These are phyloP conservation scores for Lycocorax pyrrhopterus DNA, from an alignment of 2,113 vertebrate genomes.

Conservation along the genomic window DNA sequence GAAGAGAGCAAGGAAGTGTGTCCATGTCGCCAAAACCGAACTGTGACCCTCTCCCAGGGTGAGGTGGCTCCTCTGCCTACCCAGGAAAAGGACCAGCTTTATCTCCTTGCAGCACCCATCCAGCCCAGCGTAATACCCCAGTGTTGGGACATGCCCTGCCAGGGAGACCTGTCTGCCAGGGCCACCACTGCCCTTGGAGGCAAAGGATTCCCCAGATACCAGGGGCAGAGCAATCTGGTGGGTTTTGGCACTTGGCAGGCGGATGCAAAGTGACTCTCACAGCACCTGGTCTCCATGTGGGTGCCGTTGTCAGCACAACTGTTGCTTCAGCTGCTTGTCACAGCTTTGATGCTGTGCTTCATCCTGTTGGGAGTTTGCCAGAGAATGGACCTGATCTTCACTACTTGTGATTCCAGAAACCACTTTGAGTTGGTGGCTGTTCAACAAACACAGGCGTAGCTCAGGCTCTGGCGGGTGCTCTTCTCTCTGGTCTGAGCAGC, in stretches of 20 bases:
- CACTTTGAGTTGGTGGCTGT: background rate
- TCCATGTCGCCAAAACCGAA: background rate
- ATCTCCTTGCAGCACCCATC: background rate
- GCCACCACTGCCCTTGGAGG: background rate
- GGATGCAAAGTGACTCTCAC: background rate
- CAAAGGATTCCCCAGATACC: fast-evolving
- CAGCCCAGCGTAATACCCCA: fast-evolving
- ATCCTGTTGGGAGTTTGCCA: background rate
- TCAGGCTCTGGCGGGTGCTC: background rate
- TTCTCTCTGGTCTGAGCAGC: background rate
- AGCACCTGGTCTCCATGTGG: fast-evolving
- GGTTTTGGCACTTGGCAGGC: background rate
- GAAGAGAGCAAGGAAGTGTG: background rate
- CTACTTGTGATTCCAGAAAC: background rate
- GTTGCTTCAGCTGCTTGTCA: background rate
- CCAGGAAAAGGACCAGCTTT: fast-evolving
- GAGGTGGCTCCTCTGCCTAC: background rate
- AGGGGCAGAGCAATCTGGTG: fast-evolving
- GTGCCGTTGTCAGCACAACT: fast-evolving
- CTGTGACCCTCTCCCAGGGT: background rate
- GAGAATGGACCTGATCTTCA: background rate
- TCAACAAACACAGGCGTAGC: background rate
- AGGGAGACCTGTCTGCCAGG: no score
- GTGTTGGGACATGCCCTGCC: fast-evolving
- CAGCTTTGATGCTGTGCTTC: background rate